Evolutionary conservation across 2,113 vertebrate genomes (phyloP).

Genomic region (Syngnathus typhle): DNA sequence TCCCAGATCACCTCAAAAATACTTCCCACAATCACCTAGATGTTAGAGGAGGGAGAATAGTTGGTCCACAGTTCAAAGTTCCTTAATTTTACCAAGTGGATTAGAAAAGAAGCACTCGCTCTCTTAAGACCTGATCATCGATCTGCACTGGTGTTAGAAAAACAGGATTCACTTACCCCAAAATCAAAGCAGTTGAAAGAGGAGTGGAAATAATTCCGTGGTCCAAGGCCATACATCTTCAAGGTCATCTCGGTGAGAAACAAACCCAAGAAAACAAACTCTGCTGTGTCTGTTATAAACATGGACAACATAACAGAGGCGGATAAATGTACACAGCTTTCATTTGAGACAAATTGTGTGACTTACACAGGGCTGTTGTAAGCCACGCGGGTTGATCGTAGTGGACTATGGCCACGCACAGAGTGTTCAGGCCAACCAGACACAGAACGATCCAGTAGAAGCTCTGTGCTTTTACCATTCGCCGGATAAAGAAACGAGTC

Average conservation of each 20-base stretch:
- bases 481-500: constrained; percentile 90
- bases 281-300: constrained; percentile 78
- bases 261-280: constrained; percentile 94
- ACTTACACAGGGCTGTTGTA: constrained; percentile 83
- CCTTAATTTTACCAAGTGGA: background rate
- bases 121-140: background rate
- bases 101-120: background rate
- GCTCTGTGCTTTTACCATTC: constrained; percentile 96
- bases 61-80: background rate
- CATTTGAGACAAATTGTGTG: background rate
- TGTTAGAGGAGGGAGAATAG: constrained; percentile 4
- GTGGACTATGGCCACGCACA: constrained; percentile 94
- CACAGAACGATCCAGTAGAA: constrained; percentile 97
- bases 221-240: constrained; percentile 97
- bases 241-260: constrained; percentile 94
- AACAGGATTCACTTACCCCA: constrained; percentile 76
- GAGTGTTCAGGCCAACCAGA: constrained; percentile 90
- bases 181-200: constrained; percentile 99
- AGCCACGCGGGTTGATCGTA: constrained; percentile 89
- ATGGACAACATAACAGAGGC: background rate
- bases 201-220: constrained; percentile 93
- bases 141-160: background rate
- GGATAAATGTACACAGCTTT: background rate
- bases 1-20: constrained; percentile 98
- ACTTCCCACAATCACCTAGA: constrained; percentile 92